phyloP scores from a whole-genome alignment of 2,888 invertebrate genomes.

The Encarsia formosa region DNA sequence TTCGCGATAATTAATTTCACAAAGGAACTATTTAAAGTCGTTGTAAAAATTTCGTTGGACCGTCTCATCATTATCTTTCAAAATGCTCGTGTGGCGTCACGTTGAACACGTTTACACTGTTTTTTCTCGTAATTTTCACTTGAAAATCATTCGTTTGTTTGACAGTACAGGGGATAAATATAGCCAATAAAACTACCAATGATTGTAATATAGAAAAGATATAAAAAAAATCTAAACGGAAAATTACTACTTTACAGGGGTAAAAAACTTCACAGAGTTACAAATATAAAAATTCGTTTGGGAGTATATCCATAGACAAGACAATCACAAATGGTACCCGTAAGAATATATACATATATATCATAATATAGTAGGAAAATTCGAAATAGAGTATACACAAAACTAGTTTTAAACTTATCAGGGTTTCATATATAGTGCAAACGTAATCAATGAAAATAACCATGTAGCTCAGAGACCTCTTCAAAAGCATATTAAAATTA shows the following conservation, averaged over 20 bases:
- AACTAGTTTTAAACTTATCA: neutral
- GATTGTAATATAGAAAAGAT: no score
- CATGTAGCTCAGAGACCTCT: conserved; percentile 14
- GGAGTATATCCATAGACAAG: no score
- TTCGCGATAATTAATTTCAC: no score
- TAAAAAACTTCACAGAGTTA: no score
- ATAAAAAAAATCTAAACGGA: no score
- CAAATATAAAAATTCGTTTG: no score
- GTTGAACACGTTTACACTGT: conserved; percentile 21
- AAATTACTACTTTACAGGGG: no score
- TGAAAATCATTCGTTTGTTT: neutral
- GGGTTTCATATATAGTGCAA: conserved; percentile 15
- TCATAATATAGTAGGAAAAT: neutral
- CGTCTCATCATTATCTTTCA: conserved; percentile 17
- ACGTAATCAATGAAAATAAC: conserved; percentile 26
- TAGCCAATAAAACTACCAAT: no score
- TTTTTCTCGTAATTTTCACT: neutral
- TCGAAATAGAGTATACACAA: neutral
- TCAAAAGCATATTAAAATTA: neutral
- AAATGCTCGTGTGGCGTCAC: conserved; percentile 17
- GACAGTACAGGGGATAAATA: no score
- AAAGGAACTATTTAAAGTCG: no score
- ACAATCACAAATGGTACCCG: conserved; percentile 11
- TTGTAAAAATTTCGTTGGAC: no score
- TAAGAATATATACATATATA: conserved; percentile 12